phyloP scores from a whole-genome alignment of 2,113 vertebrate genomes.

The Thinocorus orbignyianus region DNA sequence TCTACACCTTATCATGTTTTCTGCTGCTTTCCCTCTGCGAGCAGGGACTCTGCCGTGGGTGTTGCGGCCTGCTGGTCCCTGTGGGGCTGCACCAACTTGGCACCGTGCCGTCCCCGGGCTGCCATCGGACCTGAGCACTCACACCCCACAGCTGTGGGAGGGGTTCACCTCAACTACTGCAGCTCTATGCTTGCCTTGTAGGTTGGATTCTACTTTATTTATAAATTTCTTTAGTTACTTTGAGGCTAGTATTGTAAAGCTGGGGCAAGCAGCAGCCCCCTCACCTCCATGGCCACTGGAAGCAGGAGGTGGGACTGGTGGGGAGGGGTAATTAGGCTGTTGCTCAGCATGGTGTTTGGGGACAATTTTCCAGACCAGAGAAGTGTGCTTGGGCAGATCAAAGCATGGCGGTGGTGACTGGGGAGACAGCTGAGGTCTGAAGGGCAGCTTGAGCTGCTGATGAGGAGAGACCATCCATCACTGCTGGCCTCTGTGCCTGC shows the following conservation, averaged over 20 bases:
- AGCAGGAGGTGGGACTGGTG: background rate
- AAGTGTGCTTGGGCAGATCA: background rate
- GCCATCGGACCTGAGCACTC: fast-evolving
- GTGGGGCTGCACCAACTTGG: fast-evolving
- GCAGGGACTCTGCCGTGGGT: background rate
- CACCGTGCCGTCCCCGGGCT: fast-evolving
- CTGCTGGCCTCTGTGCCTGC: background rate
- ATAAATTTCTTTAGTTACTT: background rate
- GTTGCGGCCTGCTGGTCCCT: background rate
- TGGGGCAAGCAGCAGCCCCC: background rate
- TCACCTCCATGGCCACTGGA: background rate
- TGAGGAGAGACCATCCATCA: background rate
- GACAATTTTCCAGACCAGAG: background rate
- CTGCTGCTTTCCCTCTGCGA: background rate
- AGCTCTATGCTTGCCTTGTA: background rate
- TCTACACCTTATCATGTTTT: background rate
- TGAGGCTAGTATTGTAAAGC: background rate
- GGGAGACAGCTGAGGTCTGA: background rate
- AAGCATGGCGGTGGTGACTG: background rate
- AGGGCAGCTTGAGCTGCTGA: background rate
- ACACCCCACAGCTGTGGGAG: fast-evolving
- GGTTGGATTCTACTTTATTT: background rate
- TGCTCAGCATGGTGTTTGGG: background rate
- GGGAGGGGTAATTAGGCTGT: background rate
- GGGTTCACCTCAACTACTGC: background rate